Evolutionary conservation across 1,140 invertebrate species (phyloP).

Genomic region (Chlorops oryzae): DNA sequence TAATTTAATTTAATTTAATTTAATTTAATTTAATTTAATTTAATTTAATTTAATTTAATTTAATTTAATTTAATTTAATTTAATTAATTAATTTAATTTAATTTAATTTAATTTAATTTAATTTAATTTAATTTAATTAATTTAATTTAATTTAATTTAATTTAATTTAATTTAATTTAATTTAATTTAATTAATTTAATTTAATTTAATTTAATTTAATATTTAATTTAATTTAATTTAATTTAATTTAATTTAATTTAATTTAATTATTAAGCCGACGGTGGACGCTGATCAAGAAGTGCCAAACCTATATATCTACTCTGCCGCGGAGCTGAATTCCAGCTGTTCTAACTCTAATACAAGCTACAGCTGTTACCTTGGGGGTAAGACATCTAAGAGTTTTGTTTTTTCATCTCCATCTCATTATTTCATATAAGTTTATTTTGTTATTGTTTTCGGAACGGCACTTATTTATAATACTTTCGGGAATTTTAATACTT

Average conservation of each 20-base stretch:
- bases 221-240: neutral
- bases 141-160: neutral
- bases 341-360: too few species aligned
- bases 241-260: conserved; percentile 1
- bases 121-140: neutral
- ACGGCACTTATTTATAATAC: too few species aligned
- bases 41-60: neutral
- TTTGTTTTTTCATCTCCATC: too few species aligned
- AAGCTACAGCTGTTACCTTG: too few species aligned
- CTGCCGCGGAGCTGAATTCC: too few species aligned
- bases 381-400: too few species aligned
- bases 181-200: neutral
- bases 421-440: too few species aligned
- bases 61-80: conserved; percentile 1
- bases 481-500: too few species aligned
- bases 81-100: neutral
- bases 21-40: neutral
- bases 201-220: neutral
- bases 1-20: neutral
- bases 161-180: neutral
- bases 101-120: neutral
- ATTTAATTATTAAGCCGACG: neutral
- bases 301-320: too few species aligned
- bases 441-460: too few species aligned
- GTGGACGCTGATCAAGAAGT: too few species aligned